phyloP scores from a whole-genome alignment of 2,888 invertebrate species.

The Clunio marinus region DNA sequence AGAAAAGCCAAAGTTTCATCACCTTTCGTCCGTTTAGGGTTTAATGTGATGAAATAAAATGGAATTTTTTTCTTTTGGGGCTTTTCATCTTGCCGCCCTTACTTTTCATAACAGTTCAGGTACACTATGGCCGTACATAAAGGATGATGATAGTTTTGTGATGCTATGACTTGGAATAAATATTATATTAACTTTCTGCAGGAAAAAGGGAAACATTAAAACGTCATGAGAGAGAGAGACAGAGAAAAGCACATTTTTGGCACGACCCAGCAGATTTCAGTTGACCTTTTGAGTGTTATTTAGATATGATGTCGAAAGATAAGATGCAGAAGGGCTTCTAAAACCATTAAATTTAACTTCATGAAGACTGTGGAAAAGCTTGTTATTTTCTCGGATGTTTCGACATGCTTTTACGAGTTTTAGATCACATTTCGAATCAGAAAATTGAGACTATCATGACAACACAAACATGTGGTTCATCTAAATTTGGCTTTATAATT shows the following conservation, averaged over 20 bases:
- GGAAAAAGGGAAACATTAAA: slow-evolving; percentile 26
- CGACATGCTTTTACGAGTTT: no score
- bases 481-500: no score
- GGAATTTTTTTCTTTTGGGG: background rate
- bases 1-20: slow-evolving; percentile 19
- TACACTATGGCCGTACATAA: no score
- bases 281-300: slow-evolving; percentile 14
- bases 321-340: no score
- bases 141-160: slow-evolving; percentile 9
- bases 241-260: background rate
- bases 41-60: background rate
- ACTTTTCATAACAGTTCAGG: no score
- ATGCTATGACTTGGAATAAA: slow-evolving; percentile 24
- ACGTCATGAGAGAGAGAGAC: slow-evolving; percentile 13
- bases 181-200: slow-evolving; percentile 34
- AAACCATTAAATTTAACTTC: no score
- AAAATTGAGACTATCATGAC: no score
- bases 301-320: no score
- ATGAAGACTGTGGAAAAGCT: no score
- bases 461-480: no score
- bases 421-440: no score
- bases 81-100: background rate
- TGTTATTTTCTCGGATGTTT: no score
- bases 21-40: background rate
- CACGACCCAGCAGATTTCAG: background rate